Base-by-base conservation (phyloP, 1,140 invertebrate genomes). In the Neelides sp. region DNA sequence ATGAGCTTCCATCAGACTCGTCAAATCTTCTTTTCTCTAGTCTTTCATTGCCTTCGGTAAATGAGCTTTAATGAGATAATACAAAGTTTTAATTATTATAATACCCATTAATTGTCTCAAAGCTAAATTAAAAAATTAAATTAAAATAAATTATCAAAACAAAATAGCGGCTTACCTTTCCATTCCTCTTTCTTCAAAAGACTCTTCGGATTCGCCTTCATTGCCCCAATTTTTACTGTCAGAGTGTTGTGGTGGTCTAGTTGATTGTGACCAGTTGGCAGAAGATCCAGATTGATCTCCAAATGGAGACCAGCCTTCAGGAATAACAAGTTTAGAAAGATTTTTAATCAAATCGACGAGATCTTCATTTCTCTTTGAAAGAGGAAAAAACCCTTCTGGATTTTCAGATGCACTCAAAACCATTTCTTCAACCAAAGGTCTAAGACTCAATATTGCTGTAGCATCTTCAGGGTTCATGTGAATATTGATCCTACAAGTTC, bases 361-460 rank as follows among this genome's bases (percentile, higher is more conserved):
- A 32, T 53, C 41, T 50, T 62, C 42, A 49, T 67, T 54, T 5
- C 61, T 20, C 30, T 61, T 48, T 28, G 37, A 12, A 12, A 65
- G 45, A 22, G 63, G 58, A 3, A 49, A 55, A 28, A 64, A 55
- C 12, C 54, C 58, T 62, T 88, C 82, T 0, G 93, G 92, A 54
- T 89, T 74, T 45, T 77, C 71, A 3, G 85, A 79, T 1, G 80
- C 79, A 39, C 78, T 68, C 4, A 91, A 75, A 1, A 97, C 79
- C 0, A 96, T 68, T 54, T 78, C 73, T 69, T 98, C 93, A 2
- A 97, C 64, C 1, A 83, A 82, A 0, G 91, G 91, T 51, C 91
- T 74, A 1, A 98, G 68, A 4, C 86, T 83, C 0, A 89, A 77
- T 48, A 97, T 78, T 3, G 79, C 75, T 0, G 88, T 81, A 0